Base-by-base conservation (phyloP, 2,797 vertebrate genomes). In the Mergus octosetaceus region DNA sequence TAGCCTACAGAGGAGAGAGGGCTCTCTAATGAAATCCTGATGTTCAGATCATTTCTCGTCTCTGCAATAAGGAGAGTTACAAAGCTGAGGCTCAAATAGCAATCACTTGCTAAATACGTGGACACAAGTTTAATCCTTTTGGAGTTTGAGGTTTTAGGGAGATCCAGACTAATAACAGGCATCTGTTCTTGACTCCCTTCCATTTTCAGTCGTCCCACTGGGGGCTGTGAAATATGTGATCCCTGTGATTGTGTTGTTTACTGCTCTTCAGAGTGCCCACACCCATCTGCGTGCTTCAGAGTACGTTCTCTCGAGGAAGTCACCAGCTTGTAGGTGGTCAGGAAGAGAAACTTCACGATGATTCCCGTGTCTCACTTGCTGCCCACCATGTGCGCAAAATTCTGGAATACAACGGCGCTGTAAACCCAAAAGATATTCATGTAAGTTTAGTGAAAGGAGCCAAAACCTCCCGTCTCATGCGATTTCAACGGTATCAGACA, bases 1-100 rank as follows among this genome's bases (percentile, higher is more conserved):
- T 87, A 85, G 45, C 83, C 62, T 74, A 36, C 83, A 71, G 49
- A 76, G 72, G 56, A 82, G 84, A 88, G 45, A 57, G 88, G 32
- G 64, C 30, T 88, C 70, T 56, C 7, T 38, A 60, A 78, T 49
- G 62, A 79, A 90, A 47, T 86, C 53, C 65, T 71, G 27, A 27
- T 30, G 39, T 66, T 82, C 65, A 36, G 18, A 25, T 71, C 6
- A 14, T 65, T 74, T 85, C 56, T 87, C 38, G n/a, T 69, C 45
- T 77, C 49, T 86, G 19, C 74, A 51, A 30, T 32, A 17, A 19
- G 69, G 43, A 80, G n/a, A 62, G 45, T 38, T 69, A 30, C 8
- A 1, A 36, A 76, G 57, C 83, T 77, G 71, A 53, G 73, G 38
- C 28, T 69, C 28, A 54, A 74, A 74, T 36, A 71, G 60, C 47